Conservation (phyloP, 1,140 invertebrate species). For the Atta texana region DNA sequence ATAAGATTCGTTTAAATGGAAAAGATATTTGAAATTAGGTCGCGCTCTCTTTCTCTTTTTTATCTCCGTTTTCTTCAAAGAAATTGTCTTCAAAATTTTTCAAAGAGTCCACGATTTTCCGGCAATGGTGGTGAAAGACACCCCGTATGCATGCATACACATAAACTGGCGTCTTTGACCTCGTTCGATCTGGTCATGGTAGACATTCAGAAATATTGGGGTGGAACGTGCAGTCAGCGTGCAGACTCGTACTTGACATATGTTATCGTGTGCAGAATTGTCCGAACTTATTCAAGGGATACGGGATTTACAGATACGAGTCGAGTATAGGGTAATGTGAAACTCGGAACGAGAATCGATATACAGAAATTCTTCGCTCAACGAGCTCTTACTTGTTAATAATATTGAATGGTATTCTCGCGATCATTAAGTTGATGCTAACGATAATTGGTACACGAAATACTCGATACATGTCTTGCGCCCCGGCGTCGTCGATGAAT, state of each 20-base stretch:
- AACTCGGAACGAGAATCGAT: conserved; percentile 44
- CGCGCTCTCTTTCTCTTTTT: no score
- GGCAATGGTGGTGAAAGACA: background rate
- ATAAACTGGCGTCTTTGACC: conserved; percentile 27
- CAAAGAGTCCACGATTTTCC: background rate
- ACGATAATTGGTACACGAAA: conserved; percentile 31
- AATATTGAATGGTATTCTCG: conserved; percentile 28
- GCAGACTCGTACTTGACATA: conserved; percentile 28
- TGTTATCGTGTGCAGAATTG: conserved; percentile 37
- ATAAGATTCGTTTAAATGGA: background rate
- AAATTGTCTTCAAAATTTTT: background rate
- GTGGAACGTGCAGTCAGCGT: conserved; percentile 59
- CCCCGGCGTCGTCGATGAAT: conserved; percentile 28
- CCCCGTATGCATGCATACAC: conserved; percentile 16
- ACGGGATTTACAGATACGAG: conserved; percentile 34
- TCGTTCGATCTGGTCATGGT: conserved; percentile 19
- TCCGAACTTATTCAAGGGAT: conserved; percentile 56
- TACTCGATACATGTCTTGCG: conserved; percentile 36
- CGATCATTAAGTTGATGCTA: conserved; percentile 33
- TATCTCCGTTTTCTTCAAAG: background rate
- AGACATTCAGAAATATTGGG: conserved; percentile 57
- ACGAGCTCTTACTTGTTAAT: conserved; percentile 29
- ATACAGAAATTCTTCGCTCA: conserved; percentile 43
- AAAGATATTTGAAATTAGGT: background rate
- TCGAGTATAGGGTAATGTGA: background rate